Conservation (phyloP, 2,888 invertebrate genomes). For the Zhengitettix transpicula region DNA sequence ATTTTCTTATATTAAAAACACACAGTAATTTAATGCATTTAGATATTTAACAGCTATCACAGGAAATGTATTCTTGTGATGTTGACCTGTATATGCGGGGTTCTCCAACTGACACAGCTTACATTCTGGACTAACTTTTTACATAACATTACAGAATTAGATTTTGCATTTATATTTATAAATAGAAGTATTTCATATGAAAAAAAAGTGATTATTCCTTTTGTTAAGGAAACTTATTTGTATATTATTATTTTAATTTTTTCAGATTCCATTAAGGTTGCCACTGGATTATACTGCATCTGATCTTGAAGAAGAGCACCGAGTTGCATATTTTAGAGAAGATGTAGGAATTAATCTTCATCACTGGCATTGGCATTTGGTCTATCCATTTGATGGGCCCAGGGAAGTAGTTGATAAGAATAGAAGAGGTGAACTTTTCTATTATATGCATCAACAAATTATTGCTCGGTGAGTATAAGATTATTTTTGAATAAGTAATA, state of each 20-base stretch:
- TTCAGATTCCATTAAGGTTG: conserved; percentile 47
- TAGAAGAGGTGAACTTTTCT: conserved; percentile 61
- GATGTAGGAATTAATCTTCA: conserved; percentile 73
- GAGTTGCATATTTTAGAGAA: conserved; percentile 69
- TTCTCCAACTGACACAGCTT: no score
- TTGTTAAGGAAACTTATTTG: not conserved
- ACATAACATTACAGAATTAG: not conserved
- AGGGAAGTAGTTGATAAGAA: conserved; percentile 54
- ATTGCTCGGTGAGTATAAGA: conserved; percentile 34
- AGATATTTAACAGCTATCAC: no score
- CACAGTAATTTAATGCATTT: no score
- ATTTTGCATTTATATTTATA: not conserved
- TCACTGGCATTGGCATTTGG: conserved; percentile 86
- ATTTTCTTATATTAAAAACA: no score
- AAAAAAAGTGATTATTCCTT: not conserved
- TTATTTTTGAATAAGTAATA: not conserved
- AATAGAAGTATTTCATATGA: no score
- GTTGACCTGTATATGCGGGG: no score
- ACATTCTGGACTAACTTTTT: no score
- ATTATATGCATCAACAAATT: conserved; percentile 63
- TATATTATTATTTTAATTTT: no score
- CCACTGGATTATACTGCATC: conserved; percentile 61
- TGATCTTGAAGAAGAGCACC: conserved; percentile 57
- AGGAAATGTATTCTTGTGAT: no score
- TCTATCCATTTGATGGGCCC: conserved; percentile 57